Base-by-base conservation (phyloP, 2,113 vertebrate genomes). In the Aphyosemion australe region DNA sequence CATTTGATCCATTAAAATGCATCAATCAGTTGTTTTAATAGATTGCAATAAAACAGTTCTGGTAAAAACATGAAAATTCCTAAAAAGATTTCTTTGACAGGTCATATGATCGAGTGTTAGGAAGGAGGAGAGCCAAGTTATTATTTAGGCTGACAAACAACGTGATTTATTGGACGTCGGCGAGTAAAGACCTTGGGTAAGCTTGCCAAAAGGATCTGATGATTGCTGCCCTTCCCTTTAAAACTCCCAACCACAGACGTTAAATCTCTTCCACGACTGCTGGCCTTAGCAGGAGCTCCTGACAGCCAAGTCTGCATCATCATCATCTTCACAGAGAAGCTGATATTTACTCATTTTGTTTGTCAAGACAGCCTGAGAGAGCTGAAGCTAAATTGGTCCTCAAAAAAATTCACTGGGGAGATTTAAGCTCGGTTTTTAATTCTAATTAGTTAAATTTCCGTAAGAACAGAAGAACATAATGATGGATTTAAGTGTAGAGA, bases 221-320 rank as follows among this genome's bases (percentile, higher is more conserved):
- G 34, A 37, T 37, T 37, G 6, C 34, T 37, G 34, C 34, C 61
- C 65, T 60, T 73, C 48, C 70, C 76, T 56, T 73, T 72, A 68
- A 65, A 69, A 56, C 43, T 2, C 73, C 46, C 65, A 46, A 60
- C 41, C 75, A 59, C 16, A 21, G 55, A 64, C 70, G 72, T 84
- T 74, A 74, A 85, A 62, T 71, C 74, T 75, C 72, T 84, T 75
- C 74, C 67, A 77, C 71, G 83, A 84, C 84, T 65, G 72, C 72
- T 70, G 74, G 76, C 65, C 71, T 75, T 57, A 75, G 71, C 83
- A 54, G 48, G 4, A 39, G 67, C 51, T 62, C 59, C 65, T 61
- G 69, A 80, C 73, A 82, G 78, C 61, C 78, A 65, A 69, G 55
- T 56, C 75, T 6, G 67, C 72, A 65, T 70, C 64, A 79, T 55